Conservation (phyloP, 2,888 invertebrate genomes). For the Tanypteryx hageni region DNA sequence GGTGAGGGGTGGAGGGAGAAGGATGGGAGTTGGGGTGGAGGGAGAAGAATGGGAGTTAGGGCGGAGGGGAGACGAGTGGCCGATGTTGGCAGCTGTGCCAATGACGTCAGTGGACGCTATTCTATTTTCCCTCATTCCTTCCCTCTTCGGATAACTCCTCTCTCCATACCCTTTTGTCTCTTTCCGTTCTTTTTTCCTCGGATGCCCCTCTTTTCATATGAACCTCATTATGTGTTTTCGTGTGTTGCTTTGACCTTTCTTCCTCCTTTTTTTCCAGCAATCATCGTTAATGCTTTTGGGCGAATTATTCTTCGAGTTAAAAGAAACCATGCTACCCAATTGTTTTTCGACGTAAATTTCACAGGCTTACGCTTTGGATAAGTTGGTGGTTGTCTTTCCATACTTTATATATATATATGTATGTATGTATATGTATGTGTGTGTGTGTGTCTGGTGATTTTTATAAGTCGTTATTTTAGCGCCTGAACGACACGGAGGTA, state of each 20-base stretch:
- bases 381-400: too few relatives aligned
- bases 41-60: too few relatives aligned
- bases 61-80: neutral
- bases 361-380: too few relatives aligned
- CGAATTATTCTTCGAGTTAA: neutral
- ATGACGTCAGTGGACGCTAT: constrained; percentile 41
- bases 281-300: constrained; percentile 13
- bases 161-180: neutral
- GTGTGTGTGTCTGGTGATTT: too few relatives aligned
- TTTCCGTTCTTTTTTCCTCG: constrained; percentile 9
- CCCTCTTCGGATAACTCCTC: neutral
- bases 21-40: neutral
- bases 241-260: neutral
- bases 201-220: constrained; percentile 38
- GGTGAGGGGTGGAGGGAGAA: neutral
- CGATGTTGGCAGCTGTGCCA: constrained; percentile 56
- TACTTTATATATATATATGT: too few relatives aligned
- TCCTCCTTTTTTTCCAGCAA: constrained; percentile 8
- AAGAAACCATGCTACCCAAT: too few relatives aligned
- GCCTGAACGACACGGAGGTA: too few relatives aligned
- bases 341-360: too few relatives aligned
- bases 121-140: constrained; percentile 34
- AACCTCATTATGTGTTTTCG: constrained; percentile 32
- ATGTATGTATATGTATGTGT: too few relatives aligned
- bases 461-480: too few relatives aligned